Conservation (phyloP, 2,113 vertebrate genomes). For the Prunella fulvescens region DNA sequence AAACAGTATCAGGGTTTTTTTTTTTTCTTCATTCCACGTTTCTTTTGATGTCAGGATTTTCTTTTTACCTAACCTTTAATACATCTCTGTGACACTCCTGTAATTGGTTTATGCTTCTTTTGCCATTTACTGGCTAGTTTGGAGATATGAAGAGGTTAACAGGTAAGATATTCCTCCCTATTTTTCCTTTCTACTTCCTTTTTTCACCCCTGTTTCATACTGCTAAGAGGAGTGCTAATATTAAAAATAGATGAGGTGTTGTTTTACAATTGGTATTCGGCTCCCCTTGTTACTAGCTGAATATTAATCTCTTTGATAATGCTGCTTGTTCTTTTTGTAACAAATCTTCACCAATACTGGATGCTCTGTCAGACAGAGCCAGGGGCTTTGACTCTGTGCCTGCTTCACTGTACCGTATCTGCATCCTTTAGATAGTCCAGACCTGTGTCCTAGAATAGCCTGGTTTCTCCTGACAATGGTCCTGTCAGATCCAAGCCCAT, state of each 20-base stretch:
- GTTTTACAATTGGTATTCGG: neutral
- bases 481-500: neutral
- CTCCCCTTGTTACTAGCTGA: neutral
- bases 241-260: neutral
- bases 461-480: neutral
- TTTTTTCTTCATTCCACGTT: neutral
- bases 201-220: neutral
- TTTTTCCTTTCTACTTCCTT: neutral
- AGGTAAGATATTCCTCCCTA: neutral
- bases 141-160: neutral
- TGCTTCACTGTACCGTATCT: neutral
- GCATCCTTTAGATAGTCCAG: too few species aligned
- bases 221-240: neutral
- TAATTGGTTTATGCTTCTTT: neutral
- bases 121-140: neutral
- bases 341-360: neutral
- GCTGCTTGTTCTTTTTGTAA: neutral
- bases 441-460: rapidly evolving
- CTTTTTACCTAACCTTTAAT: neutral
- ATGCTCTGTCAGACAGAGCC: neutral
- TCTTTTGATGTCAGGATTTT: neutral
- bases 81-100: neutral
- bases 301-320: neutral
- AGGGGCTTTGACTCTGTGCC: neutral
- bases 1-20: neutral